Evolutionary conservation across 2,113 vertebrate species (phyloP).

Genomic region (Fregetta grallaria): DNA sequence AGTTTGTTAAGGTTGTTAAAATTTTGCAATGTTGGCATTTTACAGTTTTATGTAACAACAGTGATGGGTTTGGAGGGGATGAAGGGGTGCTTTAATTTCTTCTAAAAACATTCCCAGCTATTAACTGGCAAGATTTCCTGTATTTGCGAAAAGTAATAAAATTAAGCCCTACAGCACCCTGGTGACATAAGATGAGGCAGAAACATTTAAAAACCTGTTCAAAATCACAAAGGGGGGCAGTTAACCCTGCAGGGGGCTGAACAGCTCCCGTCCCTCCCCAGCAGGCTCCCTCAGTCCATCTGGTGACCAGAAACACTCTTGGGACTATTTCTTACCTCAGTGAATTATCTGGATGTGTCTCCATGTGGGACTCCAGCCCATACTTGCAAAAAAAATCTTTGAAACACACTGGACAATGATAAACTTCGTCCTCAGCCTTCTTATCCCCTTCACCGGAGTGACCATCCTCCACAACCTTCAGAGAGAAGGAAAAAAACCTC

Average conservation of each 20-base stretch:
- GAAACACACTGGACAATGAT: slow-evolving; percentile 91
- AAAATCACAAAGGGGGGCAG: background rate
- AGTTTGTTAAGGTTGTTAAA: background rate
- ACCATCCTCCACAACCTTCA: slow-evolving; percentile 81
- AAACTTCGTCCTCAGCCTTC: slow-evolving; percentile 81
- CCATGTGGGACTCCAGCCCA: slow-evolving; percentile 92
- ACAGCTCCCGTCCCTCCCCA: background rate
- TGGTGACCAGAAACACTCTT: background rate
- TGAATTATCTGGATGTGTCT: slow-evolving; percentile 89
- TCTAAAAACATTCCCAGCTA: background rate
- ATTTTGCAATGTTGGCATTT: background rate
- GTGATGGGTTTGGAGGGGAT: background rate
- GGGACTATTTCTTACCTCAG: slow-evolving; percentile 75
- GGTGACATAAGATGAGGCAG: background rate
- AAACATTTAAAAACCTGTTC: background rate
- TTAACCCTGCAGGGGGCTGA: background rate
- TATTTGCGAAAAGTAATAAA: background rate
- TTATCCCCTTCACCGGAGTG: slow-evolving; percentile 63
- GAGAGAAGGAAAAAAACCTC: background rate
- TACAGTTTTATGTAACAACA: background rate
- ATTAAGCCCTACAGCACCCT: background rate
- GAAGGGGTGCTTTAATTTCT: background rate
- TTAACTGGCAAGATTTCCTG: background rate
- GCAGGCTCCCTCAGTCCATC: background rate
- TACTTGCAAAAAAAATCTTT: slow-evolving; percentile 90